These are phyloP conservation scores for Campylorhamphus procurvoides DNA, from an alignment of 2,113 vertebrate genomes.

Conservation along the genomic window DNA sequence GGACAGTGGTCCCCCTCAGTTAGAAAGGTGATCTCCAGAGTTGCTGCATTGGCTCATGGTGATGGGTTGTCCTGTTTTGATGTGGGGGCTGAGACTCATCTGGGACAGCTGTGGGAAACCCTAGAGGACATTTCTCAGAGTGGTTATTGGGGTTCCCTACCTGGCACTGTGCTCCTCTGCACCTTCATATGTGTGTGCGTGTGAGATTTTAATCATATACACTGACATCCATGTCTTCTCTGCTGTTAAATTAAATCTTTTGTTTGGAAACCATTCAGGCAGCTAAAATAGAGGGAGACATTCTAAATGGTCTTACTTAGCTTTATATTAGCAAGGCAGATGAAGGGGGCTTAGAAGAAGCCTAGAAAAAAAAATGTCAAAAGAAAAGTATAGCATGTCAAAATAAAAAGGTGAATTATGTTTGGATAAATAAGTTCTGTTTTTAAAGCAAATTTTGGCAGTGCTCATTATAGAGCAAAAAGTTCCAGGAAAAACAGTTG, in stretches of 20 bases:
- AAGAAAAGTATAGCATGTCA: background rate
- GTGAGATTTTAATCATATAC: background rate
- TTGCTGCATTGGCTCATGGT: rapidly evolving
- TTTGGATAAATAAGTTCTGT: background rate
- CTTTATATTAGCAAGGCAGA: background rate
- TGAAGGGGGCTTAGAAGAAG: background rate
- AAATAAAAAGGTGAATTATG: background rate
- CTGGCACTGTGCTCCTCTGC: background rate
- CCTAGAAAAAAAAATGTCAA: background rate
- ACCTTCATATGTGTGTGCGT: rapidly evolving
- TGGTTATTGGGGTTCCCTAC: background rate
- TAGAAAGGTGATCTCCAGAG: background rate
- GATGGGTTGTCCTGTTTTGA: background rate
- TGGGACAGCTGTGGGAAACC: background rate
- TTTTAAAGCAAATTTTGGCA: background rate
- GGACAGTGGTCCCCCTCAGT: background rate
- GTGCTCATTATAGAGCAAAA: background rate
- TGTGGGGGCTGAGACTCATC: background rate
- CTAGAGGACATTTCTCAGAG: background rate
- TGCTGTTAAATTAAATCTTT: background rate
- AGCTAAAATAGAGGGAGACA: background rate
- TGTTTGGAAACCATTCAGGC: background rate
- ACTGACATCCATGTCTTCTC: background rate
- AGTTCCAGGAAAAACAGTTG: background rate
- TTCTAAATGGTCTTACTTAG: background rate